Percentiles rank a stretch among this genome's conserved stretches.
phyloP scores from a whole-genome alignment of 2,888 invertebrate species.

The Venusia cambrica region DNA sequence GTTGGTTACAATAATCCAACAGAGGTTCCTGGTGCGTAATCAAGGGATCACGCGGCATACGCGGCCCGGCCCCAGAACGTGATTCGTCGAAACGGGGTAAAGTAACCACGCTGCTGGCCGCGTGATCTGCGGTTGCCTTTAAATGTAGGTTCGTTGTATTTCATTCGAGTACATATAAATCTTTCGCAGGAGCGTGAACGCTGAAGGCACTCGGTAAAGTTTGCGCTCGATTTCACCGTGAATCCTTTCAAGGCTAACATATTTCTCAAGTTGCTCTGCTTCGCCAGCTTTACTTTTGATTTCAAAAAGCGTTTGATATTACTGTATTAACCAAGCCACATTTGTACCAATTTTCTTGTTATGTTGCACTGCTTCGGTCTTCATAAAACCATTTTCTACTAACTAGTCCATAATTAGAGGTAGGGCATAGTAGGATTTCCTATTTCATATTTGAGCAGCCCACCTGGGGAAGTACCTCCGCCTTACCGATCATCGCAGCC shows the following conservation, averaged over 20 bases:
- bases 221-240: constrained; percentile 24
- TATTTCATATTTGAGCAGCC: too few relatives aligned
- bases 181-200: constrained; percentile 28
- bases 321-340: constrained; percentile 5
- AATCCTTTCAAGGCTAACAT: constrained; percentile 22
- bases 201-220: constrained; percentile 25
- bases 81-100: constrained; percentile 46
- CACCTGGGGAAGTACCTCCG: too few relatives aligned
- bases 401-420: constrained; percentile 39
- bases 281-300: constrained; percentile 1
- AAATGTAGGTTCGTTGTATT: constrained; percentile 30
- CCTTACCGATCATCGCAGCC: too few relatives aligned
- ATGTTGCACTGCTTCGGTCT: constrained; percentile 35
- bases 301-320: constrained; percentile 8
- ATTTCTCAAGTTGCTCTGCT: constrained; percentile 11
- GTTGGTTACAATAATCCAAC: constrained; percentile 25
- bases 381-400: constrained; percentile 34
- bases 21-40: constrained; percentile 43
- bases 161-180: constrained; percentile 28
- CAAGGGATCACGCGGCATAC: constrained; percentile 38
- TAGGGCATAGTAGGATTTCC: too few relatives aligned
- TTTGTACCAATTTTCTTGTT: too few relatives aligned
- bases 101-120: constrained; percentile 42
- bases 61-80: constrained; percentile 38
- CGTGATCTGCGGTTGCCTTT: constrained; percentile 45